These are phyloP conservation scores for Zaprionus gabonicus DNA, from an alignment of 1,140 invertebrate genomes.

Conservation along the genomic window DNA sequence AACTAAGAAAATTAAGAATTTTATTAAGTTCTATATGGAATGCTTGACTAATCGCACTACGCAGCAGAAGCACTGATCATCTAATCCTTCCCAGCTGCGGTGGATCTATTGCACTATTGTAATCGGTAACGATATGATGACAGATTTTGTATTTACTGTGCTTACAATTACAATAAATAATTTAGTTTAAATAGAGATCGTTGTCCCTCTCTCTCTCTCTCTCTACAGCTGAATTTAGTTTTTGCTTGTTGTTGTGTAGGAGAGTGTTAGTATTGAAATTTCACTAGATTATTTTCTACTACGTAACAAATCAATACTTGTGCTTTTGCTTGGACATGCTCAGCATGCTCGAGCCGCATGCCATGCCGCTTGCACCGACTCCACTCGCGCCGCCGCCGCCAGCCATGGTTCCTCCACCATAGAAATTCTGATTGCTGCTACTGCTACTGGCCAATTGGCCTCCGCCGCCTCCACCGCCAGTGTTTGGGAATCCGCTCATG, in stretches of 20 bases:
- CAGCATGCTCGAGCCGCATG: slow-evolving; percentile 34
- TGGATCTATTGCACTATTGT: too few species aligned
- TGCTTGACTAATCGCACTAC: too few species aligned
- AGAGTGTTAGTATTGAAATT: background rate
- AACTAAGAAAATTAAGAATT: too few species aligned
- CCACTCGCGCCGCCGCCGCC: background rate
- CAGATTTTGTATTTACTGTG: too few species aligned
- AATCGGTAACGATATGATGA: too few species aligned
- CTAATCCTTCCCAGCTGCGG: too few species aligned
- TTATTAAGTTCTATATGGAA: too few species aligned
- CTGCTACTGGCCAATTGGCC: slow-evolving; percentile 34
- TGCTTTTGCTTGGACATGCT: slow-evolving; percentile 71
- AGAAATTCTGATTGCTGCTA: slow-evolving; percentile 46
- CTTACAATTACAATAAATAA: too few species aligned
- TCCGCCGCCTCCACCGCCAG: slow-evolving; percentile 7
- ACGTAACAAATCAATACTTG: slow-evolving; percentile 49
- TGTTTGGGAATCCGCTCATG: background rate
- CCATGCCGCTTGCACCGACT: slow-evolving; percentile 20
- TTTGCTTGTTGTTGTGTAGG: slow-evolving; percentile 11
- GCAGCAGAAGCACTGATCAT: too few species aligned
- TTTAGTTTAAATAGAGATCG: too few species aligned
- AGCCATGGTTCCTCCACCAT: slow-evolving; percentile 5
- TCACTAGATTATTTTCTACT: background rate
- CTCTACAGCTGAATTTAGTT: background rate
- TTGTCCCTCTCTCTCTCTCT: too few species aligned